phyloP scores from a whole-genome alignment of 2,888 invertebrate genomes.

The Ochropleura plecta region DNA sequence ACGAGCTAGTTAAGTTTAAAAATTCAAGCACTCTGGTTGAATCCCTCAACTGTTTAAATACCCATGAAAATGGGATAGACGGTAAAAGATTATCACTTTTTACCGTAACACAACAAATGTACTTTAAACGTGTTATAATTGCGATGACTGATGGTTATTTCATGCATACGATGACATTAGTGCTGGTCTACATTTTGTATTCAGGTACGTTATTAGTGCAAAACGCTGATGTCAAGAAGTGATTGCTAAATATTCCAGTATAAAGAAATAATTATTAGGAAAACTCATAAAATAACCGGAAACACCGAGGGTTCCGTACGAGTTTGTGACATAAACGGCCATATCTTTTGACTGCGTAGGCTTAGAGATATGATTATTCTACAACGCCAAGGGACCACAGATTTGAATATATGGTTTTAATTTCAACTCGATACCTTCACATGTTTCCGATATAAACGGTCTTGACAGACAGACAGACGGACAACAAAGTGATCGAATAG shows the following conservation, averaged over 20 bases:
- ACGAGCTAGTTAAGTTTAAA: neutral
- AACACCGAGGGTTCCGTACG: too few species aligned
- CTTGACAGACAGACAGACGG: too few species aligned
- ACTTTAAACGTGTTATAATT: constrained; percentile 20
- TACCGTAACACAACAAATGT: constrained; percentile 10
- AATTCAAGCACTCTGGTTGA: neutral
- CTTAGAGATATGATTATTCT: too few species aligned
- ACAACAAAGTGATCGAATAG: too few species aligned
- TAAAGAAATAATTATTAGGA: too few species aligned
- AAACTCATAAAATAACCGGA: neutral
- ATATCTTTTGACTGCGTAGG: too few species aligned
- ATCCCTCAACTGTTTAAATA: neutral
- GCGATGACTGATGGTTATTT: constrained; percentile 34
- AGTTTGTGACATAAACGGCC: too few species aligned
- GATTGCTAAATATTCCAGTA: neutral
- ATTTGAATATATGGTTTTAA: too few species aligned
- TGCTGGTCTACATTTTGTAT: constrained; percentile 29
- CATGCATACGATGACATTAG: constrained; percentile 25
- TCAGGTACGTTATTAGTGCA: constrained; percentile 26
- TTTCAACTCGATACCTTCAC: too few species aligned
- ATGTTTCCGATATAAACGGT: too few species aligned
- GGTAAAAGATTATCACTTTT: neutral
- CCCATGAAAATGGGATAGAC: neutral
- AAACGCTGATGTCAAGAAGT: neutral
- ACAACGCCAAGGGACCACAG: too few species aligned